Evolutionary conservation across 2,797 vertebrate genomes (phyloP), one percentile per base, ranked within the genome.

Genomic region (Tauraco hartlaubi): DNA sequence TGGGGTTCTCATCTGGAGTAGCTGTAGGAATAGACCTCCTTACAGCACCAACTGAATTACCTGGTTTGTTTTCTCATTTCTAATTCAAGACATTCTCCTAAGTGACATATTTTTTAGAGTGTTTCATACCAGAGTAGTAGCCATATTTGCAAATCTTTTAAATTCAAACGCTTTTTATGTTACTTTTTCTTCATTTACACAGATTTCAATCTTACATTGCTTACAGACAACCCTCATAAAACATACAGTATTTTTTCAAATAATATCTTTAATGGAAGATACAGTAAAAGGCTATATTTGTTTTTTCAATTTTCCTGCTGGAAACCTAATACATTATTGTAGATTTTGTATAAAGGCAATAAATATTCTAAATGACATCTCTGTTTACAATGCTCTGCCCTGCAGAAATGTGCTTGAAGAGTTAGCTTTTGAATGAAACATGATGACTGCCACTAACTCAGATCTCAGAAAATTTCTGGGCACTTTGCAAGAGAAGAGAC

Each of bases 341-440:
- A 81, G 48, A 59, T 78, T 92, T 90, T 82, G n/a, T 37, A 49
- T 91, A 56, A 75, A 75, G 79, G 66, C 35, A 75, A 39, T 67
- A 96, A 88, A 88, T 84, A 64, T n/a, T 81, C 62, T 11, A 94
- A 91, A 87, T 41, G 9, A 58, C 39, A 86, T 48, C 19, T 55
- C 54, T 81, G 69, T 84, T 90, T 88, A 75, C 79, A 78, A 29
- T 13, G 33, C 5, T 92, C 39, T 91, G 46, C 41, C 51, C 35
- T 84, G 69, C 26, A 90, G 88, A 72, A 81, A 51, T 8, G 12
- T 35, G 17, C 66, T 72, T 58, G 48, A 92, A 94, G 62, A 66
- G 35, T 23, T 21, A 66, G 44, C 14, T 20, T 76, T 82, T 91
- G 77, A 94, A 76, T 43, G 77, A 94, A 92, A 87, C 5, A 12